phyloP scores from a whole-genome alignment of 2,888 invertebrate species.

The Meliscaeva auricollis region DNA sequence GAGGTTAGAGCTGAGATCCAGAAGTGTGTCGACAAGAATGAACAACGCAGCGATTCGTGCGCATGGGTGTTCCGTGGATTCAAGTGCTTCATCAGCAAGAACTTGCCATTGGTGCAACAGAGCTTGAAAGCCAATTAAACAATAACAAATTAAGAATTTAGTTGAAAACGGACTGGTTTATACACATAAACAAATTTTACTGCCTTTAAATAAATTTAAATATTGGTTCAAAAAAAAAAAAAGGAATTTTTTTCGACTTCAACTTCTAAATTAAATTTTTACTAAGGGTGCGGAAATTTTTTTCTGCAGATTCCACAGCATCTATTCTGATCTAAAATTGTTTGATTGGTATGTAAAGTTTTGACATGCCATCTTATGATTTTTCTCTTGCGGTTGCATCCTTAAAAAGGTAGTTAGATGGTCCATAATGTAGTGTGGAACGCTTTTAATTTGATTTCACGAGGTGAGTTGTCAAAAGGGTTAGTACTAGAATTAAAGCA shows the following conservation, averaged over 20 bases:
- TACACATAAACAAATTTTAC: slow-evolving; percentile 41
- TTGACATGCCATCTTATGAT: too few relatives aligned
- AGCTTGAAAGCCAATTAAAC: slow-evolving; percentile 81
- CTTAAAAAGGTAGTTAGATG: too few relatives aligned
- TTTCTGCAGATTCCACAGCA: too few relatives aligned
- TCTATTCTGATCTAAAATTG: too few relatives aligned
- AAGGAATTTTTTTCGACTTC: not conserved
- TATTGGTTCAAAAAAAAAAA: slow-evolving; percentile 46
- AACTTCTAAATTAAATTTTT: not conserved
- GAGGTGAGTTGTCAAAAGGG: too few relatives aligned
- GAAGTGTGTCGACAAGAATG: slow-evolving; percentile 83
- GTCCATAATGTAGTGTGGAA: too few relatives aligned
- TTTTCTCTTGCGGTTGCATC: too few relatives aligned
- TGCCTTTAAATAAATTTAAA: slow-evolving; percentile 66
- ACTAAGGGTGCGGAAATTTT: too few relatives aligned
- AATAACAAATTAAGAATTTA: slow-evolving; percentile 20
- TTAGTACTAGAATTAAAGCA: too few relatives aligned
- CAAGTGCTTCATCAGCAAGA: slow-evolving; percentile 83
- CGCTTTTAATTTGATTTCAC: too few relatives aligned
- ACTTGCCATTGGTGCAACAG: slow-evolving; percentile 82
- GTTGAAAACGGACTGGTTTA: slow-evolving; percentile 57
- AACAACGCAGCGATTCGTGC: slow-evolving; percentile 81
- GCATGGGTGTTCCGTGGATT: slow-evolving; percentile 83
- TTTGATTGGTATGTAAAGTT: too few relatives aligned
- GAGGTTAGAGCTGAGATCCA: slow-evolving; percentile 81